Evolutionary conservation across 2,888 invertebrate species (phyloP).

Genomic region (Melipona bicolor): DNA sequence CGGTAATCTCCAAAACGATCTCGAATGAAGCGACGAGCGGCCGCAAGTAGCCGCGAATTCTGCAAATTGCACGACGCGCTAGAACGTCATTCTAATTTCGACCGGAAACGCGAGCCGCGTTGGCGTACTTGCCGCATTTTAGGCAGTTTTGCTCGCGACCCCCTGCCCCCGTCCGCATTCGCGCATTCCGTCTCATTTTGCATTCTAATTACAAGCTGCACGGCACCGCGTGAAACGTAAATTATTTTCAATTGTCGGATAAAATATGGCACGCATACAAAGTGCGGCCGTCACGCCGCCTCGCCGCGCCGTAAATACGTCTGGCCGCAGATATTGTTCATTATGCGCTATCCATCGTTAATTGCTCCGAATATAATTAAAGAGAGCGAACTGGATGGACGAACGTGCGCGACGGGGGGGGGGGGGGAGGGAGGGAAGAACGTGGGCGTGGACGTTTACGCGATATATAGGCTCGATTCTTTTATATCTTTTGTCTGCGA

Average conservation of each 20-base stretch:
- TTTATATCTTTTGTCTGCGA: constrained; percentile 34
- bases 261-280: constrained; percentile 58
- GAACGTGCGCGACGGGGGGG: not conserved
- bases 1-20: constrained; percentile 14
- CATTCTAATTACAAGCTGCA: constrained; percentile 68
- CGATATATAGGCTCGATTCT: constrained; percentile 43
- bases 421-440: not conserved
- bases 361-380: constrained; percentile 77
- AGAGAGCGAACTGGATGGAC: constrained; percentile 45
- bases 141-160: constrained; percentile 26
- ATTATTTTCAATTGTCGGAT: constrained; percentile 72
- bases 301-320: constrained; percentile 56
- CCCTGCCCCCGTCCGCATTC: not conserved
- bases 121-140: constrained; percentile 51
- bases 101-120: constrained; percentile 21
- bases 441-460: not conserved
- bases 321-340: constrained; percentile 72
- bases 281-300: constrained; percentile 30
- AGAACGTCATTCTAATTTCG: constrained; percentile 53
- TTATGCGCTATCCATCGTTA: constrained; percentile 73
- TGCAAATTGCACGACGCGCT: constrained; percentile 45
- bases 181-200: constrained; percentile 63
- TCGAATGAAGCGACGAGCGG: not conserved
- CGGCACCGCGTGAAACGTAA: constrained; percentile 65
- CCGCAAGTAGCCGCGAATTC: constrained; percentile 19